Conservation (phyloP, 2,797 vertebrate genomes). For the Craterocephalus amniculus region DNA sequence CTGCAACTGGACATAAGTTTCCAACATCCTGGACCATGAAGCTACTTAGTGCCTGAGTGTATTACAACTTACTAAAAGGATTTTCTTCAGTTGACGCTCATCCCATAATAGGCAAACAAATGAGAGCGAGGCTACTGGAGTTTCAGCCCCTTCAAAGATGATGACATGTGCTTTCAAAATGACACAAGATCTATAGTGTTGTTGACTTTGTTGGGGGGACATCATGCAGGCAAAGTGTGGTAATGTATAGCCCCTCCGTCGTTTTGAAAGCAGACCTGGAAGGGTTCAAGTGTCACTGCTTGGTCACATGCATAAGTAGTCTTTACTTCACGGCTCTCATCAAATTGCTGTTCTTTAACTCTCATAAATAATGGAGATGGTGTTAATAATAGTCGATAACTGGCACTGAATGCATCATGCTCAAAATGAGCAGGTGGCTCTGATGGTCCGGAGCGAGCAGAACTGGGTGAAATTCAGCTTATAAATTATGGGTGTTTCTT, state of each 20-base stretch:
- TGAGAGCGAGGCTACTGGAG: slow-evolving; percentile 14
- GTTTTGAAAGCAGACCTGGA: slow-evolving; percentile 41
- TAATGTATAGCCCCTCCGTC: slow-evolving; percentile 49
- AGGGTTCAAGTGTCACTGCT: slow-evolving; percentile 53
- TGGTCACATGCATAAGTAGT: slow-evolving; percentile 37
- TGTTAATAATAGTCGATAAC: slow-evolving; percentile 42
- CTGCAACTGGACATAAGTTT: background rate
- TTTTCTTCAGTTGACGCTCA: background rate
- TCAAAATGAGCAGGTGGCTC: slow-evolving; percentile 52
- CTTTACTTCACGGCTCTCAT: slow-evolving; percentile 38
- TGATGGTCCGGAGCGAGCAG: slow-evolving; percentile 19
- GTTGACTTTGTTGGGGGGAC: slow-evolving; percentile 36
- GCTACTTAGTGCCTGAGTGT: background rate
- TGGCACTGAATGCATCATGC: slow-evolving; percentile 57
- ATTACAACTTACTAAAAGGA: background rate
- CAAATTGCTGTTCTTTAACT: slow-evolving; percentile 36
- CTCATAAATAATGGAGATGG: slow-evolving; percentile 71
- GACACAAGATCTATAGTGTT: slow-evolving; percentile 20
- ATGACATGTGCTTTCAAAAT: slow-evolving; percentile 41
- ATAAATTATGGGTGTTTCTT: no score
- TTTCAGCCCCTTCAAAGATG: slow-evolving; percentile 31
- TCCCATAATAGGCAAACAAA: slow-evolving; percentile 19
- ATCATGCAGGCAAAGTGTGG: slow-evolving; percentile 32
- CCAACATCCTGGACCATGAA: background rate
- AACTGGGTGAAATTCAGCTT: slow-evolving; percentile 58